Percentiles rank a stretch among this genome's conserved stretches.
phyloP scores from a whole-genome alignment of 2,888 invertebrate species.

The Venusia cambrica region DNA sequence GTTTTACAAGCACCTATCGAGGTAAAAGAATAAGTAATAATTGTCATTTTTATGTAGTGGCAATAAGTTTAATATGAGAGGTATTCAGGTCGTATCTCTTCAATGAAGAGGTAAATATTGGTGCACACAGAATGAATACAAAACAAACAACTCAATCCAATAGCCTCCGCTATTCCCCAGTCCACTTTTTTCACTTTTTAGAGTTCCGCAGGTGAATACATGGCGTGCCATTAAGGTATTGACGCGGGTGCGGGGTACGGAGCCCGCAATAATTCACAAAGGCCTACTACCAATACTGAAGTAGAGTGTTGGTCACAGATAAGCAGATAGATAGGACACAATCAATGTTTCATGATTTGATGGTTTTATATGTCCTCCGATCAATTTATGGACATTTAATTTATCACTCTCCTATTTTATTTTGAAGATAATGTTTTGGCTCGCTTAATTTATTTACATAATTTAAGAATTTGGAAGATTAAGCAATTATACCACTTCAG shows the following conservation, averaged over 20 bases:
- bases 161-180: conserved; percentile 39
- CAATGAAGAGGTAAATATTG: conserved; percentile 5
- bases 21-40: too few relatives aligned
- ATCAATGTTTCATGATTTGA: neutral
- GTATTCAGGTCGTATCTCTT: neutral
- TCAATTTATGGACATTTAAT: too few relatives aligned
- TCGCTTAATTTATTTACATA: too few relatives aligned
- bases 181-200: conserved; percentile 61
- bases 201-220: conserved; percentile 56
- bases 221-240: conserved; percentile 69
- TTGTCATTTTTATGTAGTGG: too few relatives aligned
- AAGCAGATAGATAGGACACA: conserved; percentile 1
- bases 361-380: too few relatives aligned
- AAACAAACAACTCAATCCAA: conserved; percentile 32
- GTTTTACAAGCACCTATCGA: too few relatives aligned
- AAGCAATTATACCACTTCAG: too few relatives aligned
- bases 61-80: too few relatives aligned
- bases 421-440: too few relatives aligned
- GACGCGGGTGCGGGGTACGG: conserved; percentile 55
- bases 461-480: too few relatives aligned
- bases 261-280: conserved; percentile 77
- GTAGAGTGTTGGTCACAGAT: conserved; percentile 44
- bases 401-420: too few relatives aligned
- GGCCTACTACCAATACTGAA: conserved; percentile 63
- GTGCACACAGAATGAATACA: conserved; percentile 13